These are phyloP conservation scores for Xiphias gladius DNA, from an alignment of 2,113 vertebrate species.

Conservation along the genomic window DNA sequence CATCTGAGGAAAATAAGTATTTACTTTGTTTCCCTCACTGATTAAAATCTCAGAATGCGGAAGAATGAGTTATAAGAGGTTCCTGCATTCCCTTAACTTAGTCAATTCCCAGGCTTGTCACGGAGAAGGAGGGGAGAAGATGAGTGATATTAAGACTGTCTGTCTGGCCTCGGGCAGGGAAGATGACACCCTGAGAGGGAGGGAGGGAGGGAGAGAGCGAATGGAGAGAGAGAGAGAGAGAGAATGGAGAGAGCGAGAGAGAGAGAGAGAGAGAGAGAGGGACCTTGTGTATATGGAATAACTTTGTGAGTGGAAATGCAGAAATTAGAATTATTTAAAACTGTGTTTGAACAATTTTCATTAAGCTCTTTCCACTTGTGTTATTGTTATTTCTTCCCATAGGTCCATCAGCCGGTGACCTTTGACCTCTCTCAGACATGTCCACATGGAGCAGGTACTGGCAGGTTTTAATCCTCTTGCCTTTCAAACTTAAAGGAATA, in stretches of 20 bases:
- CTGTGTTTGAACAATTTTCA: conserved; percentile 3
- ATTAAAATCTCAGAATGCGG: conserved; percentile 30
- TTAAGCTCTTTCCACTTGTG: neutral
- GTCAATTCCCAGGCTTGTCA: conserved; percentile 71
- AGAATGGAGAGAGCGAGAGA: neutral
- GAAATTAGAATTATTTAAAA: neutral
- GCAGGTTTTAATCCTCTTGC: conserved; percentile 12
- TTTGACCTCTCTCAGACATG: conserved; percentile 18
- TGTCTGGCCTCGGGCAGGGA: conserved; percentile 65
- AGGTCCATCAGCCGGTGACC: conserved; percentile 6
- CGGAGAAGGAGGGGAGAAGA: conserved; percentile 32
- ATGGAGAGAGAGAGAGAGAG: neutral
- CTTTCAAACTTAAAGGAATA: conserved; percentile 1
- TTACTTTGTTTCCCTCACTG: conserved; percentile 25
- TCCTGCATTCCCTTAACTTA: conserved; percentile 37
- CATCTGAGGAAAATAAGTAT: neutral
- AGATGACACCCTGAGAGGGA: conserved; percentile 77
- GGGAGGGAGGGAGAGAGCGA: conserved; percentile 2
- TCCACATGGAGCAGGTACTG: conserved; percentile 8
- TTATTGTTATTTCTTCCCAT: neutral
- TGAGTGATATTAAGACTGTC: conserved; percentile 53
- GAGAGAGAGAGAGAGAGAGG: conserved; percentile 5
- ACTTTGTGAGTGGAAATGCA: neutral
- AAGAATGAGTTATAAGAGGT: conserved; percentile 30
- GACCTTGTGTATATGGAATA: neutral